Evolutionary conservation across 2,113 vertebrate genomes (phyloP).

Genomic region (Okapia johnstoni): DNA sequence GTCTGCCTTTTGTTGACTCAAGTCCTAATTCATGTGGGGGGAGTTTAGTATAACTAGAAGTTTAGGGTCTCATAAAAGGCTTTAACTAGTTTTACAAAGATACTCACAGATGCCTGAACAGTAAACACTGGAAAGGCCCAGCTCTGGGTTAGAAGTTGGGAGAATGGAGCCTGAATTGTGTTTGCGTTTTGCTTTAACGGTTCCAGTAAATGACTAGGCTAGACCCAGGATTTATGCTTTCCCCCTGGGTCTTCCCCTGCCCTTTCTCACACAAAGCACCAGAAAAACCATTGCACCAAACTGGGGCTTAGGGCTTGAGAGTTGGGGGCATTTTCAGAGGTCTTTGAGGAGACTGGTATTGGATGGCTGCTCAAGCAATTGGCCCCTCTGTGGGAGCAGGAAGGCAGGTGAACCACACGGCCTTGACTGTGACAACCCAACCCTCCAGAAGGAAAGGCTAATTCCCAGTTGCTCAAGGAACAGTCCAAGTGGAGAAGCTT

Average conservation of each 20-base stretch:
- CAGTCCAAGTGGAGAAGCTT: background rate
- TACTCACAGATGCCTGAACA: constrained; percentile 52
- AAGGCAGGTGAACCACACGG: background rate
- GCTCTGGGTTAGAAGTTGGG: background rate
- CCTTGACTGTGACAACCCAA: background rate
- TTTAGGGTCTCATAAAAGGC: constrained; percentile 61
- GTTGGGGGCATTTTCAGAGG: background rate
- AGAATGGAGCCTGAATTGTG: constrained; percentile 24
- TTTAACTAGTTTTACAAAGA: constrained; percentile 66
- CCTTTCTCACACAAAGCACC: constrained; percentile 11
- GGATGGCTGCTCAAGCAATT: background rate
- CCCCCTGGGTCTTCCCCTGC: background rate
- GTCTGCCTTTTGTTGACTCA: constrained; percentile 57
- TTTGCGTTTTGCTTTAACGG: constrained; percentile 16
- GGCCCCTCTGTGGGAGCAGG: background rate
- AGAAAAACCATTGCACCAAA: background rate
- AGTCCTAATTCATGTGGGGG: background rate
- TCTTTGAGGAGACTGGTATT: background rate
- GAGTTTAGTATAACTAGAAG: constrained; percentile 38
- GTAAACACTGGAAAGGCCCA: constrained; percentile 49
- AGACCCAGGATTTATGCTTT: constrained; percentile 36
- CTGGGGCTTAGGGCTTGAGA: background rate
- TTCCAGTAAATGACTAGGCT: background rate
- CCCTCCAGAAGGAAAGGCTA: background rate
- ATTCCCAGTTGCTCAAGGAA: background rate